phyloP scores from a whole-genome alignment of 2,888 invertebrate genomes.

The Cloeon dipterum region DNA sequence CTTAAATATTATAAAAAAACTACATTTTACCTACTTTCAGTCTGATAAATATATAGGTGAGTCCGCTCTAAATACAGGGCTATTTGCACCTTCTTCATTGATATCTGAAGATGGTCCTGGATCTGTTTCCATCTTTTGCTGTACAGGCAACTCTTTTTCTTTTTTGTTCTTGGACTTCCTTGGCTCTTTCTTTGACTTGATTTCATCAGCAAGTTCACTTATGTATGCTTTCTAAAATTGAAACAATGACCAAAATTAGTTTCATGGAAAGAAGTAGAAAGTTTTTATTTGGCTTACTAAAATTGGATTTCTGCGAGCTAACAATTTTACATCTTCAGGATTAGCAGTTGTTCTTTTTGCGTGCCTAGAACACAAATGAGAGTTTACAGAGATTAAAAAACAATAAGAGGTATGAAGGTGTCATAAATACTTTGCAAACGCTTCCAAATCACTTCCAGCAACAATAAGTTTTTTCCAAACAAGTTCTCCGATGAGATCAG shows the following conservation, averaged over 20 bases:
- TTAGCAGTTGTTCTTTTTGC: conserved; percentile 35
- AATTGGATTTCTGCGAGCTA: conserved; percentile 32
- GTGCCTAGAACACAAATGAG: conserved; percentile 24
- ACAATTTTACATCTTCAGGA: conserved; percentile 36
- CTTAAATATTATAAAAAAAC: no score
- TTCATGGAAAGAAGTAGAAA: not conserved
- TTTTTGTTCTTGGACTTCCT: not conserved
- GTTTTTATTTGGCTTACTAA: conserved; percentile 21
- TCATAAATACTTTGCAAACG: conserved; percentile 33
- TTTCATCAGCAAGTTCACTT: not conserved
- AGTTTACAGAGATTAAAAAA: conserved; percentile 1
- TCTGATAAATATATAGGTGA: no score
- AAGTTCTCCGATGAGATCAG: conserved; percentile 34
- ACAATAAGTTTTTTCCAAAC: conserved; percentile 28
- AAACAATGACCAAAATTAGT: not conserved
- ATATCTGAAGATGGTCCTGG: no score
- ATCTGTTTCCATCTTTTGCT: not conserved
- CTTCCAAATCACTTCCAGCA: conserved; percentile 34
- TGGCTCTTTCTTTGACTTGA: not conserved
- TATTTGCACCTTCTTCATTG: no score
- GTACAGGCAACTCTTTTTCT: not conserved
- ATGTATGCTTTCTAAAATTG: not conserved
- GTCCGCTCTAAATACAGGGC: no score
- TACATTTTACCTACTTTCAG: no score
- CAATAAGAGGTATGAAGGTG: not conserved